Base-by-base conservation (phyloP, 2,888 invertebrate species). In the Athrips mouffetella region DNA sequence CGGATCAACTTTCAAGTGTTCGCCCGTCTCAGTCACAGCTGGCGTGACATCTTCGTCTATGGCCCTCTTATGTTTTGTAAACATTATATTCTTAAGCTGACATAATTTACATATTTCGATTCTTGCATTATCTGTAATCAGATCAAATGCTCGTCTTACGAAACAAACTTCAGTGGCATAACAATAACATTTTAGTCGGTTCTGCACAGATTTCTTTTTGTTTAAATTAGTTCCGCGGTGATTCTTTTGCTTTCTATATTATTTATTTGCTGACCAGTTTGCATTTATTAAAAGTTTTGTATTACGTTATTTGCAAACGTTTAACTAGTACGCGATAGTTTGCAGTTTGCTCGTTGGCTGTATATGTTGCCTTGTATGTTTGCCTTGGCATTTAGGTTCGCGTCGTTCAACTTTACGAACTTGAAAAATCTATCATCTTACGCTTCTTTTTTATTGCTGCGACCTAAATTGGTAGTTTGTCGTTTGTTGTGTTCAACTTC, bases 341-440 rank as follows among this genome's bases (percentile, higher is more conserved):
- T 21, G 11, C 37, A 18, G 21, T n/a, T n/a, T 20, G 13, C 37
- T 37, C 4, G 64, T 78, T 70, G 77, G 80, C 76, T 80, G 75
- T 72, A 57, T 63, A 67, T 73, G 72, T 60, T 52, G 83, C 73
- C n/a, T n/a, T n/a, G n/a, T n/a, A n/a, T n/a, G n/a, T n/a, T 85
- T 67, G 77, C 85, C 85, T 85, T 85, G 85, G 79, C 85, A 84
- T 85, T 85, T 83, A 74, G 62, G 57, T 64, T 58, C 62, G 63
- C 42, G 16, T 30, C 29, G 42, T 18, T 42, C 29, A 42, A n/a
- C n/a, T n/a, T n/a, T n/a, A n/a, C n/a, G n/a, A n/a, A n/a, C n/a
- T n/a, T n/a, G n/a, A n/a, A n/a, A n/a, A n/a, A n/a, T n/a, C n/a
- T n/a, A n/a, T n/a, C n/a, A n/a, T n/a, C n/a, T n/a, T n/a, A n/a